Conservation (phyloP, 2,113 vertebrate genomes). For the Grammomys dolichurus region DNA sequence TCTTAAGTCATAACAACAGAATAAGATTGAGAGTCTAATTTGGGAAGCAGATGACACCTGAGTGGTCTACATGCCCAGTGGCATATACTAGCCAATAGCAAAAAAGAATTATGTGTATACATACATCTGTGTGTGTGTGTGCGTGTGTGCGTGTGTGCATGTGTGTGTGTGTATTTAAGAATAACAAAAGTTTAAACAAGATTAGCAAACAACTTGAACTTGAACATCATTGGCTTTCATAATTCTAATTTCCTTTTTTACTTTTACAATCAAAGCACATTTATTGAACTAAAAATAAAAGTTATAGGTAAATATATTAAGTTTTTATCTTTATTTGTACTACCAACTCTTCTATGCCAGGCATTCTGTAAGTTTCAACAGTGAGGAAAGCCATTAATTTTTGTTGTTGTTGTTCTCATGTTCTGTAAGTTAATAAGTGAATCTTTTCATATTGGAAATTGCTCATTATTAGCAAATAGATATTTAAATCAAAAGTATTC, state of each 20-base stretch:
- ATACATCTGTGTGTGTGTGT: fast-evolving
- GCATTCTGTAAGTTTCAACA: background rate
- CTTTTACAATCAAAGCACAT: background rate
- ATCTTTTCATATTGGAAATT: conserved; percentile 7
- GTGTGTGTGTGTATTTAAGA: background rate
- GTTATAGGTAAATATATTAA: background rate
- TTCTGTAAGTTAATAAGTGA: background rate
- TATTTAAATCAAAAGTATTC: background rate
- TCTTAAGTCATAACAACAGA: background rate
- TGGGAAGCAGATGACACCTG: background rate
- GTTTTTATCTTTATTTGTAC: background rate
- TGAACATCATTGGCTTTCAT: background rate
- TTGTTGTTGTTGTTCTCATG: background rate
- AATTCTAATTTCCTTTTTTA: background rate
- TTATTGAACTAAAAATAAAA: background rate
- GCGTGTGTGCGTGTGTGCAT: background rate
- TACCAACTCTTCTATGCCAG: background rate
- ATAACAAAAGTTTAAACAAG: background rate
- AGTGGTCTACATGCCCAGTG: background rate
- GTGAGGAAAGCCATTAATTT: background rate
- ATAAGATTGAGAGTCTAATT: background rate
- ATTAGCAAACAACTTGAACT: background rate
- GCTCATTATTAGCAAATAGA: conserved; percentile 12
- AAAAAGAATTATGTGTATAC: background rate
- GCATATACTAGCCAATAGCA: background rate